These are phyloP conservation scores for Chymomyza fuscimana DNA, from an alignment of 2,888 invertebrate species.

Conservation along the genomic window DNA sequence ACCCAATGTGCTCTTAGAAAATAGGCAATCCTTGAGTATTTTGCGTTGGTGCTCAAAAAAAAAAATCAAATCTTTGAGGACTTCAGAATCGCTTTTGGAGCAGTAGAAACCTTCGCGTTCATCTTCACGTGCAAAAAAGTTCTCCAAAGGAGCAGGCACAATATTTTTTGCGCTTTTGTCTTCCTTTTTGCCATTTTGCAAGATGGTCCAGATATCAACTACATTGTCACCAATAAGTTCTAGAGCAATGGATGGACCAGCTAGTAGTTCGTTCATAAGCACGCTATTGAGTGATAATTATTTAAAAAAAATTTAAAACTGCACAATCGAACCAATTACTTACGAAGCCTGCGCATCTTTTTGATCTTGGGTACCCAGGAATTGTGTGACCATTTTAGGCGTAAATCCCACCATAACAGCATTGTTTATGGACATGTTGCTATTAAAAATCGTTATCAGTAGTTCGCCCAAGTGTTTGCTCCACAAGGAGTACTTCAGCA, in stretches of 20 bases:
- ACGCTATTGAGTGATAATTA: conserved; percentile 43
- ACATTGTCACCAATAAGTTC: conserved; percentile 77
- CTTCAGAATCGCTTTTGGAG: conserved; percentile 81
- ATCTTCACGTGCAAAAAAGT: conserved; percentile 85
- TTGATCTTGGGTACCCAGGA: conserved; percentile 81
- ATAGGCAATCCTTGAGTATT: conserved; percentile 81
- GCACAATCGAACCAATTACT: conserved; percentile 67
- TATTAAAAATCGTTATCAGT: conserved; percentile 84
- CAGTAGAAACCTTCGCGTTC: conserved; percentile 86
- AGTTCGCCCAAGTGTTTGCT: conserved; percentile 87
- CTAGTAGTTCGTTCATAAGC: conserved; percentile 70
- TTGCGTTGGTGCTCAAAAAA: conserved; percentile 83
- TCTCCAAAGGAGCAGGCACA: conserved; percentile 80
- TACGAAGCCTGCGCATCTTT: conserved; percentile 79
- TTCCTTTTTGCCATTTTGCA: background rate
- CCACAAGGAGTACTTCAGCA: conserved; percentile 88
- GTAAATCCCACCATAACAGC: conserved; percentile 87
- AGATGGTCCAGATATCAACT: conserved; percentile 52
- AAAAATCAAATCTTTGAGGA: conserved; percentile 80
- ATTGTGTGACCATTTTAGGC: conserved; percentile 83
- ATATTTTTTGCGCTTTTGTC: background rate
- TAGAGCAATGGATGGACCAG: conserved; percentile 73
- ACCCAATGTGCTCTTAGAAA: conserved; percentile 87
- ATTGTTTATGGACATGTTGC: conserved; percentile 84
- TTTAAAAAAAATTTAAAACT: no score